A percentile compares a stretch with the other conserved stretches of the same genome.
phyloP scores from a whole-genome alignment of 2,113 vertebrate species.

The Pseudopodoces humilis region DNA sequence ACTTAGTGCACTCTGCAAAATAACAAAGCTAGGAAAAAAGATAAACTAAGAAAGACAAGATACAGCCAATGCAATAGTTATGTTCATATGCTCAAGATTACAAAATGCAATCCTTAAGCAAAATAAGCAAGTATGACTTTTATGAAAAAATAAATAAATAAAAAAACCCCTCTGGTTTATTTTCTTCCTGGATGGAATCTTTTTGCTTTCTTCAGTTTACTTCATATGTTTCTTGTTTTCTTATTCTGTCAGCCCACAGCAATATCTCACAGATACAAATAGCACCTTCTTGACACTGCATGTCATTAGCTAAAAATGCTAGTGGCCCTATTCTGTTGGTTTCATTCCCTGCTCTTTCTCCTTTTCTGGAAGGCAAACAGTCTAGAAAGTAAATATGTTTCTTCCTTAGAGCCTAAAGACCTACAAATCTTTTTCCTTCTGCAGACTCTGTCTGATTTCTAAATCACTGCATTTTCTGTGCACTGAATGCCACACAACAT shows the following conservation, averaged over 20 bases:
- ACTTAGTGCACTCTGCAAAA: background rate
- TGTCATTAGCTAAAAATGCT: constrained; percentile 47
- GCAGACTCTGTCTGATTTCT: constrained; percentile 29
- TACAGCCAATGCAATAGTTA: constrained; percentile 8
- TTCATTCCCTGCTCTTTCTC: constrained; percentile 1
- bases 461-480: constrained; percentile 24
- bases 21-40: background rate
- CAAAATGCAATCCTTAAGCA: background rate
- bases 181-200: background rate
- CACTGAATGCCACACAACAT: constrained; percentile 43
- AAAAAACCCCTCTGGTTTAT: background rate
- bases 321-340: constrained; percentile 26
- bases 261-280: constrained; percentile 47
- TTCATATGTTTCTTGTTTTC: constrained; percentile 31
- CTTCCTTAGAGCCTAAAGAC: constrained; percentile 15
- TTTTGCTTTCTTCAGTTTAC: constrained; percentile 18
- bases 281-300: constrained; percentile 42
- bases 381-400: constrained; percentile 48
- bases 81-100: background rate
- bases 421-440: background rate
- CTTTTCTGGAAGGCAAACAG: constrained; percentile 50
- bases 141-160: background rate
- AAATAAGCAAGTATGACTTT: constrained; percentile 9
- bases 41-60: background rate
- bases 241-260: constrained; percentile 18